A percentile compares a stretch with the other conserved stretches of the same genome.
Conservation (phyloP, 2,797 vertebrate genomes). For the Gymnocypris eckloni region DNA sequence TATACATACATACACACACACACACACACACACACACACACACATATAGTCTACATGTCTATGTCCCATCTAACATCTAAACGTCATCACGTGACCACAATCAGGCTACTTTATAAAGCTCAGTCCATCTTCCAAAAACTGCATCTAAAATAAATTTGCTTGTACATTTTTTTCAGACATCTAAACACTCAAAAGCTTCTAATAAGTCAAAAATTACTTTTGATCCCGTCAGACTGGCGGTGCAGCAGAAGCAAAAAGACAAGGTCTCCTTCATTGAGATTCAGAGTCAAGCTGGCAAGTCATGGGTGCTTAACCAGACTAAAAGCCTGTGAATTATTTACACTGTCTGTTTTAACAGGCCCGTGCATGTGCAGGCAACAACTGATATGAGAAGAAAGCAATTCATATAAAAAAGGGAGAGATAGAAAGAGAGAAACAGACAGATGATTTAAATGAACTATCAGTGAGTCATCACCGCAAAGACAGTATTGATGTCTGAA, state of each 20-base stretch:
- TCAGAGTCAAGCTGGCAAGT: constrained; percentile 51
- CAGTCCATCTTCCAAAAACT: not conserved
- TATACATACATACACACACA: too few relatives aligned
- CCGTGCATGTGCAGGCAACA: constrained; percentile 42
- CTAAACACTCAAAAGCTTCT: constrained; percentile 9
- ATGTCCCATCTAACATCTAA: not conserved
- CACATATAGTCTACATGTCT: not conserved
- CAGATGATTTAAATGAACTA: constrained; percentile 5
- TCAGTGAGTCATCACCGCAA: constrained; percentile 22
- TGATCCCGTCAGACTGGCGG: not conserved
- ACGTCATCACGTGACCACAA: not conserved
- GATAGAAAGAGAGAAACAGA: not conserved
- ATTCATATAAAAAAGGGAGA: constrained; percentile 65
- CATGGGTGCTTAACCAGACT: constrained; percentile 65
- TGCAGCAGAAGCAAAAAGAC: constrained; percentile 4
- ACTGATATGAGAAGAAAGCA: constrained; percentile 53
- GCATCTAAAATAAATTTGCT: not conserved
- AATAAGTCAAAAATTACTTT: constrained; percentile 10
- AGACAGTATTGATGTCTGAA: constrained; percentile 20
- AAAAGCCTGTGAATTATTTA: constrained; percentile 58
- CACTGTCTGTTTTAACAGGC: constrained; percentile 60
- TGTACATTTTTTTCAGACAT: not conserved
- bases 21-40: too few relatives aligned
- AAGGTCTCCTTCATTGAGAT: constrained; percentile 45
- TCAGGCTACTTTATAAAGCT: not conserved